Evolutionary conservation across 2,113 vertebrate genomes (phyloP).

Genomic region (Dasyornis broadbenti): DNA sequence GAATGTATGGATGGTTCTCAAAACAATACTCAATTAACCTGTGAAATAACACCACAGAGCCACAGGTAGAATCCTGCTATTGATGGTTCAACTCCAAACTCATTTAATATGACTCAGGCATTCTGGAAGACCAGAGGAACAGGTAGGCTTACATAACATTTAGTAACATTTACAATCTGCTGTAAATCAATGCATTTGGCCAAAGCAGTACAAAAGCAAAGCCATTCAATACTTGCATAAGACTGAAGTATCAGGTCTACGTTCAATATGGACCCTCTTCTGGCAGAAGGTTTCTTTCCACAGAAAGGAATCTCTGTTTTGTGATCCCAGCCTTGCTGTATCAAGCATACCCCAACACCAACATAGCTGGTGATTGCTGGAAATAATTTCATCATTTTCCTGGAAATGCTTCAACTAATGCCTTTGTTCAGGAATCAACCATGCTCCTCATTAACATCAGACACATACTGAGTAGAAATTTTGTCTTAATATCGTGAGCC

Average conservation of each 20-base stretch:
- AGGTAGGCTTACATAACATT: background rate
- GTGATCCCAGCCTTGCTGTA: background rate
- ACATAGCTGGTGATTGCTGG: background rate
- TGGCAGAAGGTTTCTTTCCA: background rate
- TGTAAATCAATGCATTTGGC: background rate
- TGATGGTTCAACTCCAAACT: background rate
- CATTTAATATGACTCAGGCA: background rate
- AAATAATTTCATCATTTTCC: background rate
- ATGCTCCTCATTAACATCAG: background rate
- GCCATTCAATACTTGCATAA: background rate
- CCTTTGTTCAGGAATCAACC: background rate
- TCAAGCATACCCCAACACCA: background rate
- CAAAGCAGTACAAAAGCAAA: background rate
- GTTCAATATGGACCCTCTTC: background rate
- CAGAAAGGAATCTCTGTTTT: background rate
- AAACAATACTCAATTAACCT: background rate
- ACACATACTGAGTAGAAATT: background rate
- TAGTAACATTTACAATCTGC: background rate
- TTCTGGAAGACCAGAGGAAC: background rate
- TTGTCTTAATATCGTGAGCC: background rate
- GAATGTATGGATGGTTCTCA: background rate
- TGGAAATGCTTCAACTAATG: background rate
- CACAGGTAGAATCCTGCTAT: background rate
- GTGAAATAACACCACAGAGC: background rate
- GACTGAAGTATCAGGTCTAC: background rate